phyloP scores from a whole-genome alignment of 53 echinoderm and acorn worm species.

The Paelopatides confundens region DNA sequence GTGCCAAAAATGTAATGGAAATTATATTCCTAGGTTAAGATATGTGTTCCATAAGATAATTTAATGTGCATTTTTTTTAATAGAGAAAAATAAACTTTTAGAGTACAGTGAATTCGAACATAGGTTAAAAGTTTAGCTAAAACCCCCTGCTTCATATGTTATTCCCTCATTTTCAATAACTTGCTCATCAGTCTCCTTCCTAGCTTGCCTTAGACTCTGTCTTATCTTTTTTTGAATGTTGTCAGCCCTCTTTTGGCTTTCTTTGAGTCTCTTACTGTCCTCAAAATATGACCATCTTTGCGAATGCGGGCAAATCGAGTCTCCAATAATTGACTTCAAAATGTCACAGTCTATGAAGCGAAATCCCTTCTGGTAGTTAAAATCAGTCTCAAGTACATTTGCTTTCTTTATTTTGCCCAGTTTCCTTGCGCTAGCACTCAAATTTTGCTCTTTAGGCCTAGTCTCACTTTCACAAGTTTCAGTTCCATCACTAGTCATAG shows the following conservation, averaged over 20 bases:
- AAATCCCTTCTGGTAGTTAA: neutral
- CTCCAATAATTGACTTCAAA: neutral
- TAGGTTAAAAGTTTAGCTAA: neutral
- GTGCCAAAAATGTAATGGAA: neutral
- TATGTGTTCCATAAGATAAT: too few species aligned
- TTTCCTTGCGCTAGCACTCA: neutral
- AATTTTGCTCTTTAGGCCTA: too few species aligned
- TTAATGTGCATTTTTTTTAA: too few species aligned
- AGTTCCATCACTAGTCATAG: neutral
- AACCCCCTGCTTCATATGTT: constrained; percentile 27
- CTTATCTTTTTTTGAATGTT: neutral
- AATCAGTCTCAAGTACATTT: neutral
- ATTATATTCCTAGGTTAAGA: too few species aligned
- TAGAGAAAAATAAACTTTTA: too few species aligned
- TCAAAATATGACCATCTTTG: too few species aligned
- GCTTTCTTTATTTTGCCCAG: too few species aligned
- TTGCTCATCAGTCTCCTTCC: neutral
- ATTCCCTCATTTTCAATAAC: constrained; percentile 9
- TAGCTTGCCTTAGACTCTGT: neutral
- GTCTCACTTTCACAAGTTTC: too few species aligned
- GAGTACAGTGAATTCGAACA: neutral
- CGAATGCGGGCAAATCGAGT: neutral
- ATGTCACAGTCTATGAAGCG: neutral
- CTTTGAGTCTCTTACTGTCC: neutral
- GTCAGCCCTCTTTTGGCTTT: neutral